Evolutionary conservation across 2,888 invertebrate species (phyloP).

Genomic region (Caenorhabditis wallacei): DNA sequence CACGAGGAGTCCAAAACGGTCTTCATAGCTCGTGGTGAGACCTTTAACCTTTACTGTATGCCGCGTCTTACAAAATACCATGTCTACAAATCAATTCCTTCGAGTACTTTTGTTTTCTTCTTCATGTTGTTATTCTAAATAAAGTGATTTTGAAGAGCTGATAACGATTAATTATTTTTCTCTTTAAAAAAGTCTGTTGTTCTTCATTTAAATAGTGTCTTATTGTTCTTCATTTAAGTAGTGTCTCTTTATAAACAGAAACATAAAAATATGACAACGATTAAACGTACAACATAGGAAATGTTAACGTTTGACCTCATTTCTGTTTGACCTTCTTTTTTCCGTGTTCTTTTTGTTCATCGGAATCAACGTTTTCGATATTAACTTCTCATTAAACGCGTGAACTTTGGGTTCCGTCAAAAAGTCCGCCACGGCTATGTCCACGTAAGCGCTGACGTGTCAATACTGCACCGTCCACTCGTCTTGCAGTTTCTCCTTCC

Average conservation of each 20-base stretch:
- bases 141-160: too few species aligned
- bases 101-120: too few species aligned
- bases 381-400: conserved; percentile 3
- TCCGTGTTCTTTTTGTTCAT: not conserved
- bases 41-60: too few species aligned
- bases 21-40: conserved; percentile 1
- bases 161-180: too few species aligned
- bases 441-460: conserved; percentile 53
- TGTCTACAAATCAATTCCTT: too few species aligned
- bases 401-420: not conserved
- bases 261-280: too few species aligned
- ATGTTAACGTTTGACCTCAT: not conserved
- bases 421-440: conserved; percentile 28
- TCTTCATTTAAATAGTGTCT: not conserved
- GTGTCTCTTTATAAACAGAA: too few species aligned
- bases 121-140: too few species aligned
- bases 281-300: too few species aligned
- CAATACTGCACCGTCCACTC: conserved; percentile 43
- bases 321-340: not conserved
- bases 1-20: conserved; percentile 24
- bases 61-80: too few species aligned
- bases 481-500: conserved; percentile 27
- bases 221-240: too few species aligned
- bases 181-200: too few species aligned
- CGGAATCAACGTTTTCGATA: not conserved